Conservation (phyloP, 2,888 invertebrate genomes). For the Strigamia transsilvanica region DNA sequence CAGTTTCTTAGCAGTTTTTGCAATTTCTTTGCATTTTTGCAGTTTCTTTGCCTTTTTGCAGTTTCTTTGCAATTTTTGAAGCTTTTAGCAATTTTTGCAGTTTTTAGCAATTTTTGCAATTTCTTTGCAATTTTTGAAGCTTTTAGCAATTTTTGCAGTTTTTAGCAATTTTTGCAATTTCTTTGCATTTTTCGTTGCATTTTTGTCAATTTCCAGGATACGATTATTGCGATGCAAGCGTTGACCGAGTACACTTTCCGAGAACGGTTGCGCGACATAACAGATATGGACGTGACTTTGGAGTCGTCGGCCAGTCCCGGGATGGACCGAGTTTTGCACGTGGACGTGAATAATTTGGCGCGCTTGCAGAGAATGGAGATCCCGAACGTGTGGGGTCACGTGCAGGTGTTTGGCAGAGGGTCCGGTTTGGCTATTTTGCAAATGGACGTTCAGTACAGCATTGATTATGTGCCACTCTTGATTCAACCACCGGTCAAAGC, state of each 20-base stretch:
- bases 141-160: too few relatives aligned
- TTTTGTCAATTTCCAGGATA: slow-evolving; percentile 65
- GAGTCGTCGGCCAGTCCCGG: slow-evolving; percentile 63
- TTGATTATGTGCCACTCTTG: slow-evolving; percentile 63
- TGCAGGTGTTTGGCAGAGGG: slow-evolving; percentile 67
- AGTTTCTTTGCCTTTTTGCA: background rate
- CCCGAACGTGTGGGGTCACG: slow-evolving; percentile 67
- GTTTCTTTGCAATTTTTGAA: too few relatives aligned
- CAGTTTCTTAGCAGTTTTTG: too few relatives aligned
- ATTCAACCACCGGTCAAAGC: slow-evolving; percentile 62
- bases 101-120: background rate
- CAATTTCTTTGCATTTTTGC: too few relatives aligned
- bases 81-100: too few relatives aligned
- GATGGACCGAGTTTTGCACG: slow-evolving; percentile 58
- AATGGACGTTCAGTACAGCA: slow-evolving; percentile 66
- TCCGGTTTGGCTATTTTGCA: slow-evolving; percentile 69
- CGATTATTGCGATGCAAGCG: slow-evolving; percentile 65
- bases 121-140: too few relatives aligned
- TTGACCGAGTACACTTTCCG: slow-evolving; percentile 62
- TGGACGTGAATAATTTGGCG: slow-evolving; percentile 62
- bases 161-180: background rate
- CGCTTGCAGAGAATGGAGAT: slow-evolving; percentile 61
- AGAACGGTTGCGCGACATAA: slow-evolving; percentile 61
- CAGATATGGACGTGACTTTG: slow-evolving; percentile 60
- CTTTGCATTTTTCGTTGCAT: too few relatives aligned